phyloP scores from a whole-genome alignment of 2,888 invertebrate genomes.

The Hyposoter dolosus region DNA sequence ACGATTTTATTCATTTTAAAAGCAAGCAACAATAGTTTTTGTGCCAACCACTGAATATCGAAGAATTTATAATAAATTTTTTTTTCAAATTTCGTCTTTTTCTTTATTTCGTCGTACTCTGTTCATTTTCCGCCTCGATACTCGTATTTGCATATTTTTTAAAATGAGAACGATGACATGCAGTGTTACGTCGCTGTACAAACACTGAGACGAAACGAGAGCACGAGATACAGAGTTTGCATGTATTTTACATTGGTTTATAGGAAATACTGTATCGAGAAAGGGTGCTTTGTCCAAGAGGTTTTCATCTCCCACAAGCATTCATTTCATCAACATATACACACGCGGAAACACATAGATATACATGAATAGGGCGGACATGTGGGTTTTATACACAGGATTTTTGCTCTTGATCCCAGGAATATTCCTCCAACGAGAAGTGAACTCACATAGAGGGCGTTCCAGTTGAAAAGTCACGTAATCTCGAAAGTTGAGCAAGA shows the following conservation, averaged over 20 bases:
- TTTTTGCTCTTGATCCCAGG: constrained; percentile 34
- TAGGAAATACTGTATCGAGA: constrained; percentile 43
- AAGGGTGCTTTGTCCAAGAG: constrained; percentile 28
- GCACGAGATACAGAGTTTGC: constrained; percentile 16
- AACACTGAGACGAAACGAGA: constrained; percentile 10
- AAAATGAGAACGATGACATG: constrained; percentile 14
- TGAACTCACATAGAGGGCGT: background rate
- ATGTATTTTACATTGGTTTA: constrained; percentile 49
- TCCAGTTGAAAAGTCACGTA: background rate
- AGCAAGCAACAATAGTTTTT: too few relatives aligned
- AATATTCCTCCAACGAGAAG: constrained; percentile 6
- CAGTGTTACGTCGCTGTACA: background rate
- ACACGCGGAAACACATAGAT: background rate
- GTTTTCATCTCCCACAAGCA: constrained; percentile 39
- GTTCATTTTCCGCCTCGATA: background rate
- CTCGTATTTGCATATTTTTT: background rate
- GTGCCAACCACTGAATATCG: too few relatives aligned
- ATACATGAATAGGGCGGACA: constrained; percentile 18
- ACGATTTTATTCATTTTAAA: too few relatives aligned
- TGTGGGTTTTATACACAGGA: background rate
- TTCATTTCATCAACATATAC: constrained; percentile 3
- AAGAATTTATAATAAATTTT: too few relatives aligned
- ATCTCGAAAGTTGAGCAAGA: background rate
- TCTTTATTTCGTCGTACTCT: background rate
- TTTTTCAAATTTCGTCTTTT: too few relatives aligned